Evolutionary conservation across 2,113 vertebrate species (phyloP), one percentile per base, ranked within the genome.

Genomic region (Rhea americana): DNA sequence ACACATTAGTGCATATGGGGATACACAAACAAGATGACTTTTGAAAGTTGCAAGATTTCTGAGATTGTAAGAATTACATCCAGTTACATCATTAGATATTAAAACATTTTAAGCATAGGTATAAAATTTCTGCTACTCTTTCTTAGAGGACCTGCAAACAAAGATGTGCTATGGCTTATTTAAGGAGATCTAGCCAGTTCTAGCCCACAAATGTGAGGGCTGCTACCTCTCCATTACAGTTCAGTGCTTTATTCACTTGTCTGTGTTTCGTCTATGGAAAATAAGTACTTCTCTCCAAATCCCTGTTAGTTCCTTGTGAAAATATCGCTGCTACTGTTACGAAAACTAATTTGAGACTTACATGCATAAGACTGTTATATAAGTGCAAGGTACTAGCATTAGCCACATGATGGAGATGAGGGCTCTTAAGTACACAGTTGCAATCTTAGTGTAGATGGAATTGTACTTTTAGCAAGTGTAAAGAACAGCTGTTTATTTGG

Each of bases 1-100:
- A 84, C 66, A 53, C 3, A 1, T 79, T 61, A 87, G 2, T 30
- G 20, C 55, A 32, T 58, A 75, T 18, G 0, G 8, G 82, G 62
- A 68, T 72, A 37, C 0, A 9, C 48, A 93, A 85, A 93, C 58
- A 26, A 94, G 39, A 4, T 30, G 43, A 85, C 67, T 74, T 91
- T 47, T 91, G 77, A 83, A 96, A 50, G 20, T 85, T 66, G 8
- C 41, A 77, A 66, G 63, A 55, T 73, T 85, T 94, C 72, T 89
- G 45, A 77, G 82, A 58, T 79, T 50, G 58, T 66, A 89, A 68
- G 83, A 84, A 78, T 65, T 87, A 8, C 28, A 84, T 39, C 13
- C 25, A 82, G 17, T 75, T 86, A 82, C 48, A 61, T 68, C 76
- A 84, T 47, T 26, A 85, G 50, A 32, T 80, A 58, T 9, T 47